These are phyloP conservation scores for Rhorus exstirpatorius DNA, from an alignment of 2,888 invertebrate species.

Conservation along the genomic window DNA sequence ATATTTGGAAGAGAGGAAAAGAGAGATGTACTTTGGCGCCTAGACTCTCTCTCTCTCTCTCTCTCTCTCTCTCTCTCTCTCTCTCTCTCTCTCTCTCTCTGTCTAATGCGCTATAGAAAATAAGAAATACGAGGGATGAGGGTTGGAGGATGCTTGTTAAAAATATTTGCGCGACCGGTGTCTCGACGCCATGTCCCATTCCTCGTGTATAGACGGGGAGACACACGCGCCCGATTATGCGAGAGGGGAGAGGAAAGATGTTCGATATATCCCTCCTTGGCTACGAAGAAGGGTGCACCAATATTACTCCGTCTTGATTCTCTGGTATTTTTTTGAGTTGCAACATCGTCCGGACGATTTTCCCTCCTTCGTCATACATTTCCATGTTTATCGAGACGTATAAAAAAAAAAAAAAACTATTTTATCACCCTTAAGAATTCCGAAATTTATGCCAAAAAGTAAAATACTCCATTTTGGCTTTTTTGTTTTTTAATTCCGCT, in stretches of 20 bases:
- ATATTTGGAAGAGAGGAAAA: constrained; percentile 19
- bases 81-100: neutral
- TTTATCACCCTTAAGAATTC: too few relatives aligned
- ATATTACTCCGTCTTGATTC: constrained; percentile 37
- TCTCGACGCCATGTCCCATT: constrained; percentile 56
- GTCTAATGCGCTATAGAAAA: constrained; percentile 3
- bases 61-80: constrained; percentile 7
- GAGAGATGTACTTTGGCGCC: constrained; percentile 20
- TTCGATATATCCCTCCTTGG: constrained; percentile 27
- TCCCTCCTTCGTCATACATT: constrained; percentile 48
- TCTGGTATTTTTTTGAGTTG: constrained; percentile 44
- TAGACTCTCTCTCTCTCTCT: neutral
- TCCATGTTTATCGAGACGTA: neutral
- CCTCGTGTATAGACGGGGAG: constrained; percentile 41
- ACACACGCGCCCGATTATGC: constrained; percentile 49
- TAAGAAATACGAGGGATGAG: constrained; percentile 1
- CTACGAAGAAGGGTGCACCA: constrained; percentile 51
- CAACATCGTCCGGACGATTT: constrained; percentile 65
- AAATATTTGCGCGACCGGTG: constrained; percentile 73
- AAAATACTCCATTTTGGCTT: too few relatives aligned
- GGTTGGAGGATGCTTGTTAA: constrained; percentile 69
- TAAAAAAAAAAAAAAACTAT: neutral
- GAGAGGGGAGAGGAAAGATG: constrained; percentile 4
- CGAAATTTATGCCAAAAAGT: too few relatives aligned
- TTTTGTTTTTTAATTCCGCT: too few relatives aligned